These are phyloP conservation scores for Streptopelia turtur DNA, from an alignment of 2,797 vertebrate species.

Conservation along the genomic window DNA sequence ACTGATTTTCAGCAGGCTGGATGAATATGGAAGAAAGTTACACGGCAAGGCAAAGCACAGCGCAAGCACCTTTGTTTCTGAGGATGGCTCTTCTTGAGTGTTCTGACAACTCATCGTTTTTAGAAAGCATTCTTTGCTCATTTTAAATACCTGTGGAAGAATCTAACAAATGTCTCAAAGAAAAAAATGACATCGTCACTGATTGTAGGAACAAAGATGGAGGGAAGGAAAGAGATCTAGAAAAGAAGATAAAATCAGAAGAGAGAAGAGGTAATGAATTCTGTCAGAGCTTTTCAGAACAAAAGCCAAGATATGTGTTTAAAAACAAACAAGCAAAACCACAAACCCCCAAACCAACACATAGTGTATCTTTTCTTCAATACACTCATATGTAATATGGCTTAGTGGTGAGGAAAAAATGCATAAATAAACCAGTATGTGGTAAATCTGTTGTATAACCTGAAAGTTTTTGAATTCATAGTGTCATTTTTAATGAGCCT, in stretches of 20 bases:
- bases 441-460: not conserved
- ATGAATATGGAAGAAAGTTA: not conserved
- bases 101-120: not conserved
- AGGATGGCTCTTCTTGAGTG: not conserved
- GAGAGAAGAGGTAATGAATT: not conserved
- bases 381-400: not conserved
- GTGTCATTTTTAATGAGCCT: not conserved
- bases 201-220: not conserved
- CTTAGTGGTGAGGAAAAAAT: not conserved
- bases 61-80: not conserved
- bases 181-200: not conserved
- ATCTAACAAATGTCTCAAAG: not conserved
- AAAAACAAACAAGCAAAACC: not conserved
- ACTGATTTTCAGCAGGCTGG: not conserved
- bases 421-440: not conserved
- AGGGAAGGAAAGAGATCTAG: not conserved
- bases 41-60: not conserved
- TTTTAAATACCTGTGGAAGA: not conserved
- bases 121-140: not conserved
- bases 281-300: not conserved
- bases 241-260: not conserved
- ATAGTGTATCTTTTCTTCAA: not conserved
- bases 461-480: not conserved
- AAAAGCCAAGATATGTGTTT: fast-evolving
- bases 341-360: not conserved